Conservation (phyloP, 2,797 vertebrate species). For the Cyprinella venusta region DNA sequence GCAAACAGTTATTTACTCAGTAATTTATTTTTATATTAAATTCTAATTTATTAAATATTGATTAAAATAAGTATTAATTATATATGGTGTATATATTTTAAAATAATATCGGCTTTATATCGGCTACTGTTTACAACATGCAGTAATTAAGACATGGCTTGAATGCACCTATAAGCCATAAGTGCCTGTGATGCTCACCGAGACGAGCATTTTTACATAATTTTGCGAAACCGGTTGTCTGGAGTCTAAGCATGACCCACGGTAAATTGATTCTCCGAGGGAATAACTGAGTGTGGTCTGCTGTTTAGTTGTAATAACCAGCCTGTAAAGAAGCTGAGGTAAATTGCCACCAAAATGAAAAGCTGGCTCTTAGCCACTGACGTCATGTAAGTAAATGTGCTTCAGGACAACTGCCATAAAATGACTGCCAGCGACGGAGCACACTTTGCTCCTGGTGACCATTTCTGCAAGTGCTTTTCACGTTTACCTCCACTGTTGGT, state of each 20-base stretch:
- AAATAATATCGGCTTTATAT: too few relatives aligned
- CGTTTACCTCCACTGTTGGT: slow-evolving; percentile 43
- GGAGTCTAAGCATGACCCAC: slow-evolving; percentile 76
- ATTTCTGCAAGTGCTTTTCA: slow-evolving; percentile 61
- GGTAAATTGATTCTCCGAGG: slow-evolving; percentile 88
- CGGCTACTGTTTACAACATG: too few relatives aligned
- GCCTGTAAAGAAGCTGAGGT: slow-evolving; percentile 84
- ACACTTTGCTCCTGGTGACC: slow-evolving; percentile 89
- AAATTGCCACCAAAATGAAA: slow-evolving; percentile 89
- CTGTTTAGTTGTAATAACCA: slow-evolving; percentile 83
- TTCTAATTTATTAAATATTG: too few relatives aligned
- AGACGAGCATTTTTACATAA: not conserved
- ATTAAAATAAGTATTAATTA: too few relatives aligned
- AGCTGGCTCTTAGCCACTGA: slow-evolving; percentile 91
- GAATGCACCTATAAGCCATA: too few relatives aligned
- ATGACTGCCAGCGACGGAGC: slow-evolving; percentile 82
- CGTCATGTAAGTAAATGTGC: slow-evolving; percentile 94
- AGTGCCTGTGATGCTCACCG: not conserved
- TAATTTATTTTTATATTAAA: too few relatives aligned
- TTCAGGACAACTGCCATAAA: slow-evolving; percentile 86
- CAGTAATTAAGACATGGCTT: too few relatives aligned
- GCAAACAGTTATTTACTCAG: too few relatives aligned
- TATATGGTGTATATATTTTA: too few relatives aligned
- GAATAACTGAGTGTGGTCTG: slow-evolving; percentile 88
- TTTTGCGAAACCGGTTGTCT: not conserved